Conservation (phyloP, 2,113 vertebrate genomes). For the Cygnus atratus region DNA sequence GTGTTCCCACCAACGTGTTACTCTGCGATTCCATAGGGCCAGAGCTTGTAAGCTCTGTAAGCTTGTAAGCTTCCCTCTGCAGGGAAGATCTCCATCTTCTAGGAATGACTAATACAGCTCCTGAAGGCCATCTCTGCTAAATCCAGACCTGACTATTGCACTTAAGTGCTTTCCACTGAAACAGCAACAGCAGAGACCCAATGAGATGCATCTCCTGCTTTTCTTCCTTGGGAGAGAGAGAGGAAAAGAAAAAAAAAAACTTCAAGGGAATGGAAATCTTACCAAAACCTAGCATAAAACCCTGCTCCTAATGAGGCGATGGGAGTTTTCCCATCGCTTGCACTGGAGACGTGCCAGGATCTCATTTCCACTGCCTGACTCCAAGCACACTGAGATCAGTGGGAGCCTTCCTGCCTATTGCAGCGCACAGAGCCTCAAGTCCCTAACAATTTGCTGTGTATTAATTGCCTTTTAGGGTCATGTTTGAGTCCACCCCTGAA, state of each 20-base stretch:
- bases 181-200: rapidly evolving
- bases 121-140: not conserved
- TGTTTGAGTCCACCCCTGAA: not conserved
- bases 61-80: not conserved
- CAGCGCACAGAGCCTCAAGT: not conserved
- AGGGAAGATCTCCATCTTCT: not conserved
- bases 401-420: not conserved
- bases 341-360: not conserved
- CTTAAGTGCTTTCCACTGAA: not conserved
- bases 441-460: not conserved
- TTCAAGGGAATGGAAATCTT: not conserved
- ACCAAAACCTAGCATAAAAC: not conserved
- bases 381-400: not conserved
- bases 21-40: not conserved
- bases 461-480: not conserved
- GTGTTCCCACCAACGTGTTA: rapidly evolving
- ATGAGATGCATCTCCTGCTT: not conserved
- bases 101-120: not conserved
- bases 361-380: not conserved
- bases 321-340: not conserved
- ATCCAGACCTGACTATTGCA: not conserved
- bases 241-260: not conserved
- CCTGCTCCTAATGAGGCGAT: not conserved
- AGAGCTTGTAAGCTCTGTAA: not conserved
- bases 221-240: not conserved